Percentiles rank a stretch among this genome's conserved stretches.
Conservation (phyloP, 2,888 invertebrate species). For the Entomobrya multifasciata region DNA sequence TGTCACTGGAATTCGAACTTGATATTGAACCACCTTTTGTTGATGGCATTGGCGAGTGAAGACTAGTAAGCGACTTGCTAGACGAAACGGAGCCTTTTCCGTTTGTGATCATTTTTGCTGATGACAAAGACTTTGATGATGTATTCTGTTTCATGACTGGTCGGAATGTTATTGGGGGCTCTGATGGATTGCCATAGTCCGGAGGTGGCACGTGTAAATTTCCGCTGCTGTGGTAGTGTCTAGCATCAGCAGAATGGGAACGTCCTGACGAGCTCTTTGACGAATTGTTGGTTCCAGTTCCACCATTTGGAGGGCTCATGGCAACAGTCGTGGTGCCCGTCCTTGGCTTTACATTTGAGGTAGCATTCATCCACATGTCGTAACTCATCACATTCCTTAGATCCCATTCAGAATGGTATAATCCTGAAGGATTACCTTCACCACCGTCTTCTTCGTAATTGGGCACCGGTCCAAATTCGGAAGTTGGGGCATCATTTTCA, state of each 20-base stretch:
- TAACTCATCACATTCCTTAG: slow-evolving; percentile 78
- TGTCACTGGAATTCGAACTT: slow-evolving; percentile 38
- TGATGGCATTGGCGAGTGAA: slow-evolving; percentile 26
- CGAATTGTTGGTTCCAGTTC: neutral
- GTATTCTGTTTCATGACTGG: neutral
- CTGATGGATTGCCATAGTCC: slow-evolving; percentile 15
- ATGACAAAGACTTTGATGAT: neutral
- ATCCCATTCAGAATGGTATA: slow-evolving; percentile 79
- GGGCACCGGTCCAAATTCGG: slow-evolving; percentile 78
- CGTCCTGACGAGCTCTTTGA: slow-evolving; percentile 31
- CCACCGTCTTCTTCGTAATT: slow-evolving; percentile 76
- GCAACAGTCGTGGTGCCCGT: neutral
- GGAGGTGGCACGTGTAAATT: slow-evolving; percentile 57
- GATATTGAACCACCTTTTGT: slow-evolving; percentile 27
- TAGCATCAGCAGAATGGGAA: slow-evolving; percentile 18
- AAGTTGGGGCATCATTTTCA: slow-evolving; percentile 24
- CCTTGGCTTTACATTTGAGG: slow-evolving; percentile 71
- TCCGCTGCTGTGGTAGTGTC: slow-evolving; percentile 51
- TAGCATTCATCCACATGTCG: slow-evolving; percentile 78
- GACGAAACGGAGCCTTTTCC: slow-evolving; percentile 42
- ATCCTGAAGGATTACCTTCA: slow-evolving; percentile 46
- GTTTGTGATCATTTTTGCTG: slow-evolving; percentile 4
- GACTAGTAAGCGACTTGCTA: slow-evolving; percentile 45
- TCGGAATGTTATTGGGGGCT: slow-evolving; percentile 37
- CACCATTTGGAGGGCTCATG: neutral